phyloP scores from a whole-genome alignment of 2,888 invertebrate genomes.

The Drosophila mercatorum region DNA sequence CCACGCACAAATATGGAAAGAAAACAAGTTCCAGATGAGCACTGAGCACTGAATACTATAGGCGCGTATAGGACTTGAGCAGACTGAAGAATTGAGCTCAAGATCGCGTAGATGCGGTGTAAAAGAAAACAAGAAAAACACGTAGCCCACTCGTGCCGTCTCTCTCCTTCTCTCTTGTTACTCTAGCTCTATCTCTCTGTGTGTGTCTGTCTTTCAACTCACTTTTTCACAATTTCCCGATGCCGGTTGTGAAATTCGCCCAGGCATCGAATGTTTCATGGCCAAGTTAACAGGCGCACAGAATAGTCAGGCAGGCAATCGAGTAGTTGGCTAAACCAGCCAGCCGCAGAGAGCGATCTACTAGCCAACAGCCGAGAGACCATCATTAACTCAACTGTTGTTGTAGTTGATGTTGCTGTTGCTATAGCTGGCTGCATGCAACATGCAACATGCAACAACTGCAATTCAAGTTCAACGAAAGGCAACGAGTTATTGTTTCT shows the following conservation, averaged over 20 bases:
- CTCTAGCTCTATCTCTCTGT: conserved; percentile 9
- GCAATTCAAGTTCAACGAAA: conserved; percentile 75
- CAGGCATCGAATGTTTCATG: conserved; percentile 76
- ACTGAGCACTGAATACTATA: conserved; percentile 16
- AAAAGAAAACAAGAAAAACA: conserved; percentile 80
- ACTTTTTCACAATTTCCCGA: conserved; percentile 77
- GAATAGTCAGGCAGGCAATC: conserved; percentile 33
- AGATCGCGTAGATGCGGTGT: conserved; percentile 69
- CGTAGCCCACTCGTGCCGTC: conserved; percentile 39
- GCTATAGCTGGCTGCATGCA: conserved; percentile 26
- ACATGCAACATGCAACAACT: conserved; percentile 58
- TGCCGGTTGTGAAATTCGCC: conserved; percentile 75
- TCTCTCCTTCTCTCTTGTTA: not conserved
- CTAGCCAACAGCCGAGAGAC: conserved; percentile 45
- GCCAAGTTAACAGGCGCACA: conserved; percentile 80
- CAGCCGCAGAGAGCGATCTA: conserved; percentile 32
- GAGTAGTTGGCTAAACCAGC: conserved; percentile 30
- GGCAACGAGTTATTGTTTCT: conserved; percentile 76
- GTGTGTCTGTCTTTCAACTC: conserved; percentile 55
- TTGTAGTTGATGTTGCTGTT: conserved; percentile 29
- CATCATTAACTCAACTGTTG: conserved; percentile 68
- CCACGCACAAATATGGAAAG: conserved; percentile 72
- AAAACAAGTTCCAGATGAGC: conserved; percentile 57
- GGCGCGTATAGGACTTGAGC: conserved; percentile 10
- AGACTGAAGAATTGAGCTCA: conserved; percentile 46